Conservation (phyloP, 2,888 invertebrate genomes). For the Lepeophtheirus nordmannii region DNA sequence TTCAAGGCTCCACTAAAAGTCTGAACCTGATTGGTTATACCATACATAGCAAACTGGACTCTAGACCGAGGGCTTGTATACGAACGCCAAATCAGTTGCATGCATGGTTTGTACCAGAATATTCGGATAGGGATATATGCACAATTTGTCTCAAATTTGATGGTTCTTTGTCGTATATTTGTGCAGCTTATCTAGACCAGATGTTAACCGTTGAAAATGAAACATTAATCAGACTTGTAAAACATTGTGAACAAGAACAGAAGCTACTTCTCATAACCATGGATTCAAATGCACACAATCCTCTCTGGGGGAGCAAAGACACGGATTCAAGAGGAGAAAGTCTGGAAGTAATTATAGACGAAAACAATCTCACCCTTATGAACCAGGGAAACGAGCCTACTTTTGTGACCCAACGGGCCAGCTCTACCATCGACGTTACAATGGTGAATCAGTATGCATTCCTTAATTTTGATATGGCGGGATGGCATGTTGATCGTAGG, state of each 20-base stretch:
- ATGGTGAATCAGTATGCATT: not conserved
- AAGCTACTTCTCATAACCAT: not conserved
- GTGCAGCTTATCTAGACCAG: not conserved
- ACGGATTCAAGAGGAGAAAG: not conserved
- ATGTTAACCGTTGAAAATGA: not conserved
- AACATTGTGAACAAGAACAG: not conserved
- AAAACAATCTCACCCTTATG: not conserved
- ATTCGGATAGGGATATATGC: not conserved
- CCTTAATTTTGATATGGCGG: not conserved
- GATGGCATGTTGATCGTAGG: not conserved
- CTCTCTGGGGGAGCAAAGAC: not conserved
- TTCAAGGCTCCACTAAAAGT: constrained; percentile 1
- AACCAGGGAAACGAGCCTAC: not conserved
- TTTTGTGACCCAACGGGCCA: not conserved
- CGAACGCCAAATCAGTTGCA: not conserved
- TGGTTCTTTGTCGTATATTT: not conserved
- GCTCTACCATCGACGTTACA: not conserved
- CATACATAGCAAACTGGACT: not conserved
- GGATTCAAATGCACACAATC: not conserved
- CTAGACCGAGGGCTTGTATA: not conserved
- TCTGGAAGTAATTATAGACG: too few species aligned
- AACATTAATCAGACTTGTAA: not conserved
- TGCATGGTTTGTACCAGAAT: not conserved
- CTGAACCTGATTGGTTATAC: not conserved
- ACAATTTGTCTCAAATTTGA: not conserved